phyloP scores from a whole-genome alignment of 2,888 invertebrate species.

The Ctenicera cuprea region DNA sequence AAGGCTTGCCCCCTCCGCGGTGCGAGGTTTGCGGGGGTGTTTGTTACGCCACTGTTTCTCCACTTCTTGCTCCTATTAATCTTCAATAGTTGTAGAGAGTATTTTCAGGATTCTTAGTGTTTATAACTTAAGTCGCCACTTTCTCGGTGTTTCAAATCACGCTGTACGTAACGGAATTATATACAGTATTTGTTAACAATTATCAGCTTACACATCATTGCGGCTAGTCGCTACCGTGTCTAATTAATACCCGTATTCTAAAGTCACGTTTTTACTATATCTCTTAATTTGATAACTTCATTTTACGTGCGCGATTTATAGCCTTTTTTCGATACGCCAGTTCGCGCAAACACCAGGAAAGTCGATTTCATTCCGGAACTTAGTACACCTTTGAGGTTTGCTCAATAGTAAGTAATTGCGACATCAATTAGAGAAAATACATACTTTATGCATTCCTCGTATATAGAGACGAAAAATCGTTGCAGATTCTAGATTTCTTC shows the following conservation, averaged over 20 bases:
- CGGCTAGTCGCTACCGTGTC: slow-evolving; percentile 47
- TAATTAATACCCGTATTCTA: slow-evolving; percentile 55
- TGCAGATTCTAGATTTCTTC: slow-evolving; percentile 20
- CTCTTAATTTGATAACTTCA: slow-evolving; percentile 54
- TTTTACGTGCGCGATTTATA: slow-evolving; percentile 42
- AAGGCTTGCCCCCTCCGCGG: too few relatives aligned
- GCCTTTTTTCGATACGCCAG: slow-evolving; percentile 12
- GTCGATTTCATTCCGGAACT: background rate
- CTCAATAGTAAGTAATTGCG: slow-evolving; percentile 24
- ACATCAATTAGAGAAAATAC: slow-evolving; percentile 33
- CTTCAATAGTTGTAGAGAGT: background rate
- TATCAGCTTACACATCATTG: slow-evolving; percentile 45
- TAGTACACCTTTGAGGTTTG: slow-evolving; percentile 10
- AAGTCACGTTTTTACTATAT: slow-evolving; percentile 54
- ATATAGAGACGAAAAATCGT: slow-evolving; percentile 7
- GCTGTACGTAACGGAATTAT: slow-evolving; percentile 37
- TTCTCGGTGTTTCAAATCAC: slow-evolving; percentile 8
- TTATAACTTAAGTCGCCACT: background rate
- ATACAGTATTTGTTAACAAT: slow-evolving; percentile 42
- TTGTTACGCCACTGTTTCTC: too few relatives aligned
- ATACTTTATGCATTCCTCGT: slow-evolving; percentile 27
- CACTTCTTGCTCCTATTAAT: too few relatives aligned
- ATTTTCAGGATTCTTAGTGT: background rate
- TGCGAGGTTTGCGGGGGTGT: too few relatives aligned
- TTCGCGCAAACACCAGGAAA: slow-evolving; percentile 9